phyloP scores from a whole-genome alignment of 2,797 vertebrate genomes.

The Brachyalestes nurse region DNA sequence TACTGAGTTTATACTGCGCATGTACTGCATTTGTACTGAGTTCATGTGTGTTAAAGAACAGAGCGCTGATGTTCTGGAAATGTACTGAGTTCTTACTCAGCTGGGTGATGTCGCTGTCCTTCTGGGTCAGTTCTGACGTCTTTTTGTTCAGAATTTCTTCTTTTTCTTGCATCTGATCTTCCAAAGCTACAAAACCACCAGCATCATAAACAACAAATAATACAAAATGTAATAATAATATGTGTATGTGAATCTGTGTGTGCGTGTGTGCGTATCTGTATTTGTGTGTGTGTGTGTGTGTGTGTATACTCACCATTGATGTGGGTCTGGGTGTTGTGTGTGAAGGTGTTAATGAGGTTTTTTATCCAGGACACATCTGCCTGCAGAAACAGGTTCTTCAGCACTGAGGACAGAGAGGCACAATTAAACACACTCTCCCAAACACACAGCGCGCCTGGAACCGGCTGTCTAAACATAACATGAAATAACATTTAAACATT shows the following conservation, averaged over 20 bases:
- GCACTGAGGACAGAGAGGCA: background rate
- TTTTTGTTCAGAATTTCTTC: background rate
- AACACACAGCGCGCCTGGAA: too few species aligned
- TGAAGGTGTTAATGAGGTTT: background rate
- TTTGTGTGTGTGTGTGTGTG: background rate
- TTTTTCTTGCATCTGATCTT: background rate
- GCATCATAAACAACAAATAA: background rate
- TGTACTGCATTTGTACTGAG: too few species aligned
- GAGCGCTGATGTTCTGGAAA: too few species aligned
- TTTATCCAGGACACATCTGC: constrained; percentile 2
- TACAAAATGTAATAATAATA: background rate
- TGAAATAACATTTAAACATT: too few species aligned
- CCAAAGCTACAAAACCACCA: background rate
- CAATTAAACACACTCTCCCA: background rate
- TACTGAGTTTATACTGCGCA: too few species aligned
- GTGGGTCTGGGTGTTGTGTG: background rate
- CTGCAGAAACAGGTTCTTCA: constrained; percentile 16
- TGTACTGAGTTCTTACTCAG: constrained; percentile 1
- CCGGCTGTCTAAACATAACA: too few species aligned
- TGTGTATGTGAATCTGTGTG: background rate
- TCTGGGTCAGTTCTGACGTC: background rate
- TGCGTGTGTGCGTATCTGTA: background rate
- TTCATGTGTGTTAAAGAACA: too few species aligned
- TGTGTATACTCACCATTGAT: background rate
- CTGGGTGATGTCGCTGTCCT: background rate